Evolutionary conservation across 2,888 invertebrate species (phyloP).

Genomic region (Cantharis flavilabris): DNA sequence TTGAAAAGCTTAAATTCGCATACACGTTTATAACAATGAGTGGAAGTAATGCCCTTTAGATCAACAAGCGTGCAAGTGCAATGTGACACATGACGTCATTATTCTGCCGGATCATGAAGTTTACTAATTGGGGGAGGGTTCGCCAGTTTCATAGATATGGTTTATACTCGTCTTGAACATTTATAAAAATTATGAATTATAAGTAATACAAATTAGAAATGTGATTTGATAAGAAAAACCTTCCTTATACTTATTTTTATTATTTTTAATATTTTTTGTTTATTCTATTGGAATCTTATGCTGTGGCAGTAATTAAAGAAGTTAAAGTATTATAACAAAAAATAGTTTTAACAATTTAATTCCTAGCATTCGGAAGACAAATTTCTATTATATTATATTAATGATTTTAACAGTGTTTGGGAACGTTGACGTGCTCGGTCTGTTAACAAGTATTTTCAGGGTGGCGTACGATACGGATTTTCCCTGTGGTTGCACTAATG

Average conservation of each 20-base stretch:
- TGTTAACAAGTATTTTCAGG: constrained; percentile 15
- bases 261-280: too few relatives aligned
- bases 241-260: too few relatives aligned
- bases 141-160: constrained; percentile 12
- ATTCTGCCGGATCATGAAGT: constrained; percentile 52
- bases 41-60: constrained; percentile 38
- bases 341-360: not conserved
- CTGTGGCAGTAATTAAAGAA: not conserved
- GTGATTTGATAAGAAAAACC: too few relatives aligned
- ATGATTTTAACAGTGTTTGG: constrained; percentile 5
- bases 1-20: constrained; percentile 20
- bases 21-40: constrained; percentile 19
- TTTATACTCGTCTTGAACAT: constrained; percentile 6
- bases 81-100: constrained; percentile 56
- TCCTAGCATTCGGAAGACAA: not conserved
- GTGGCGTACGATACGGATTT: constrained; percentile 43
- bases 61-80: constrained; percentile 54
- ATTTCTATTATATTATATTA: not conserved
- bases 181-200: not conserved
- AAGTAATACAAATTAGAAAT: not conserved
- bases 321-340: not conserved
- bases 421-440: constrained; percentile 14
- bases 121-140: constrained; percentile 53
- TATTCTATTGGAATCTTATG: not conserved
- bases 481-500: constrained; percentile 58